Evolutionary conservation across 2,113 vertebrate genomes (phyloP).

Genomic region (Nyctereutes procyonoides): DNA sequence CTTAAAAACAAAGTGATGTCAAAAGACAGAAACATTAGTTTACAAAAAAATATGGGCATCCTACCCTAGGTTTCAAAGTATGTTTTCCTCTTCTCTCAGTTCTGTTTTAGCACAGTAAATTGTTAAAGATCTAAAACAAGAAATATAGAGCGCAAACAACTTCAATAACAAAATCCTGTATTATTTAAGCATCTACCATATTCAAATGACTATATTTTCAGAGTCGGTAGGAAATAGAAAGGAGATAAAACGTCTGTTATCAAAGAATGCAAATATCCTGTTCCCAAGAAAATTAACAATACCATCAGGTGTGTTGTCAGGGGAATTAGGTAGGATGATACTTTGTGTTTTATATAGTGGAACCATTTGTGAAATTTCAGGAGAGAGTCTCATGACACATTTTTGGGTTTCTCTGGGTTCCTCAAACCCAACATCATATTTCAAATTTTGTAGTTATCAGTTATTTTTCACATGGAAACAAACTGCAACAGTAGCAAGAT

Average conservation of each 20-base stretch:
- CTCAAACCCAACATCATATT: not conserved
- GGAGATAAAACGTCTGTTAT: not conserved
- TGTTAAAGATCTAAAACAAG: not conserved
- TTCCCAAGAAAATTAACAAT: constrained; percentile 33
- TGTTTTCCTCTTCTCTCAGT: not conserved
- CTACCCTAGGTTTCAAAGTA: not conserved
- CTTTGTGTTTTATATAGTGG: not conserved
- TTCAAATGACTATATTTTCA: not conserved
- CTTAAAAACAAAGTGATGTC: too few relatives aligned
- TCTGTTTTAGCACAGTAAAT: not conserved
- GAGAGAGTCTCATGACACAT: not conserved
- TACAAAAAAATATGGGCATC: not conserved
- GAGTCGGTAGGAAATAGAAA: not conserved
- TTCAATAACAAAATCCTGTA: not conserved
- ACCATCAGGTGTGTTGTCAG: not conserved
- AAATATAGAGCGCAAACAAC: not conserved
- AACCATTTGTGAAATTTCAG: constrained; percentile 49
- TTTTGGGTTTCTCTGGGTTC: not conserved
- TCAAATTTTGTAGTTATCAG: not conserved
- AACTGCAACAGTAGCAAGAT: not conserved
- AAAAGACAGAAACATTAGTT: too few relatives aligned
- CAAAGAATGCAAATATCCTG: constrained; percentile 2
- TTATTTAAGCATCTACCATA: not conserved
- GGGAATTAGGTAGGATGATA: not conserved
- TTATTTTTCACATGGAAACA: not conserved